A percentile compares a stretch with the other conserved stretches of the same genome.
Conservation (phyloP, 1,140 invertebrate genomes). For the Atta cephalotes region DNA sequence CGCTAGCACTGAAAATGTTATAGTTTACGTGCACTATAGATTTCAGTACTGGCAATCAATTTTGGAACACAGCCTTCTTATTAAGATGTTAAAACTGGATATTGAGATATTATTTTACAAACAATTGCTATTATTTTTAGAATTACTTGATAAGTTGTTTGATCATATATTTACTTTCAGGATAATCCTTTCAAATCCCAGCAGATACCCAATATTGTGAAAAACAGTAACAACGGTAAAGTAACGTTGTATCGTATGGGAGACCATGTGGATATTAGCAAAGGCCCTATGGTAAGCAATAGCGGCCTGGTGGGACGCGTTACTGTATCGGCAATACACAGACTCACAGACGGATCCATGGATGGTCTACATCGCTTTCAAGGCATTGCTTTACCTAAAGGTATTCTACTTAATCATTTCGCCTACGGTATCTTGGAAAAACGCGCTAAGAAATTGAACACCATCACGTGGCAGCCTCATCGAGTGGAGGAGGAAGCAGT, state of each 20-base stretch:
- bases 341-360: constrained; percentile 87
- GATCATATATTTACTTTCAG: constrained; percentile 73
- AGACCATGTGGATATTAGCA: constrained; percentile 96
- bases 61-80: too few relatives aligned
- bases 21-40: too few relatives aligned
- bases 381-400: constrained; percentile 93
- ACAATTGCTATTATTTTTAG: background rate
- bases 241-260: constrained; percentile 94
- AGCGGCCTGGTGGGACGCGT: constrained; percentile 92
- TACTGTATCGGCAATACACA: constrained; percentile 91
- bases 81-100: background rate
- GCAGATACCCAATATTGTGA: constrained; percentile 94
- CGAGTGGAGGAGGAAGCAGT: constrained; percentile 14
- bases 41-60: too few relatives aligned
- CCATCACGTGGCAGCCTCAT: constrained; percentile 75
- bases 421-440: constrained; percentile 92
- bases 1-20: too few relatives aligned
- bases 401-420: constrained; percentile 93
- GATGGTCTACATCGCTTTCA: constrained; percentile 94
- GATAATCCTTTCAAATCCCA: constrained; percentile 93
- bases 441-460: constrained; percentile 90
- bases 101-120: background rate
- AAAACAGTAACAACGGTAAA: constrained; percentile 86
- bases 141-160: background rate
- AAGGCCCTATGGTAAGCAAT: constrained; percentile 94